Evolutionary conservation across 2,888 invertebrate genomes (phyloP), one percentile per base, ranked within the genome.

Genomic region (Hylaea fasciaria): DNA sequence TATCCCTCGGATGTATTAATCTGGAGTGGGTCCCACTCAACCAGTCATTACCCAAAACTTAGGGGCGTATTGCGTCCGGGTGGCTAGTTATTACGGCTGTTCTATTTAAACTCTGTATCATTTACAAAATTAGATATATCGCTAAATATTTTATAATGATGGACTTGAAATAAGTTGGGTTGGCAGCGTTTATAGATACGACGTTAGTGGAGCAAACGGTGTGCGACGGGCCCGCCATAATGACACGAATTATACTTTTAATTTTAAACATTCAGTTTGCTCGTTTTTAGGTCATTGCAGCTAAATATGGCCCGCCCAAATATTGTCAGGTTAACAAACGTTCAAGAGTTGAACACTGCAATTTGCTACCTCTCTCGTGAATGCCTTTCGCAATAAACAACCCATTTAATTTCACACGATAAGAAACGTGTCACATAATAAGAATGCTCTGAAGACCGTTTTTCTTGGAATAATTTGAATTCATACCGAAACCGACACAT

Each of bases 111-210:
- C 85, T 80, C 82, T 75, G 84, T 86, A 88, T 89, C 86, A 89
- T 91, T 91, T 89, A 86, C 79, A 71, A 89, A 92, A 91, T 92
- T 89, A 87, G 89, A 83, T 85, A 82, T 82, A 87, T 89, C 88
- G 91, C 91, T 92, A 92, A 92, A 92, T 91, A 92, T 91, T 92
- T 91, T 91, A 85, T 92, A 91, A 92, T 91, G 85, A 86, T 74
- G 82, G 83, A 79, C 74, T 76, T 70, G 71, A 80, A 86, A 84
- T 85, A 78, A 80, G 79, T 81, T 81, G 80, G 83, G 80, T 76
- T 86, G 82, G 81, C 77, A 81, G 76, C 85, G 77, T 85, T 87
- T 87, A 83, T 52, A 48, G 5, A 5, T 22, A 3, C 22, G 22
- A 22, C 22, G 41, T 52, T 65, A 80, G 74, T 75, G 76, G 74